These are phyloP conservation scores for Urophycis tenuis DNA, from an alignment of 2,797 vertebrate genomes.

Conservation along the genomic window DNA sequence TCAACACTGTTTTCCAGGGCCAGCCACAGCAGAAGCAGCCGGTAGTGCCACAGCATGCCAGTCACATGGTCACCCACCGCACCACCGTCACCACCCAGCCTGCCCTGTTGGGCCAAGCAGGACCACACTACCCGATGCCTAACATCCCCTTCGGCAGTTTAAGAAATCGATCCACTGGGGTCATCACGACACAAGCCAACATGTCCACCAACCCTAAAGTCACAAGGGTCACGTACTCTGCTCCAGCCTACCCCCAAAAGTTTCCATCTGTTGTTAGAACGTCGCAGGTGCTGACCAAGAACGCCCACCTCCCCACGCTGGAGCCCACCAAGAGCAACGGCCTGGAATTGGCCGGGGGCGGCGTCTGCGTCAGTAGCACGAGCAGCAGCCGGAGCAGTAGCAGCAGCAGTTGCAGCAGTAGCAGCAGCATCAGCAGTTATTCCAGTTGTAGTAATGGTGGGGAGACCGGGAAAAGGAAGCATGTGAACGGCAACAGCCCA, in stretches of 20 bases:
- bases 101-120: constrained; percentile 59
- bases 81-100: constrained; percentile 83
- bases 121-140: constrained; percentile 74
- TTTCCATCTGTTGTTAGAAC: constrained; percentile 60
- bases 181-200: constrained; percentile 78
- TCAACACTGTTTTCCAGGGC: constrained; percentile 93
- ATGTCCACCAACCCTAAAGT: constrained; percentile 80
- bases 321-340: constrained; percentile 64
- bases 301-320: constrained; percentile 50
- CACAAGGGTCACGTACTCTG: constrained; percentile 72
- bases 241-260: constrained; percentile 74
- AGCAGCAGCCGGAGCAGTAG: constrained; percentile 63
- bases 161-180: constrained; percentile 73
- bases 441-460: constrained; percentile 59
- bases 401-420: constrained; percentile 64
- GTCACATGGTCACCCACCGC: constrained; percentile 67
- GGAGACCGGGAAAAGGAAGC: constrained; percentile 48
- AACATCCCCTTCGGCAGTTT: constrained; percentile 80
- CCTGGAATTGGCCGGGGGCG: constrained; percentile 54
- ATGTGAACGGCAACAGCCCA: constrained; percentile 47
- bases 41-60: constrained; percentile 68
- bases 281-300: constrained; percentile 64
- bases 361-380: constrained; percentile 61
- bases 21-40: constrained; percentile 72
- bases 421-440: constrained; percentile 67